Evolutionary conservation across 2,888 invertebrate species (phyloP), one percentile per base, ranked within the genome.

Genomic region (Pediacus dermestoides): DNA sequence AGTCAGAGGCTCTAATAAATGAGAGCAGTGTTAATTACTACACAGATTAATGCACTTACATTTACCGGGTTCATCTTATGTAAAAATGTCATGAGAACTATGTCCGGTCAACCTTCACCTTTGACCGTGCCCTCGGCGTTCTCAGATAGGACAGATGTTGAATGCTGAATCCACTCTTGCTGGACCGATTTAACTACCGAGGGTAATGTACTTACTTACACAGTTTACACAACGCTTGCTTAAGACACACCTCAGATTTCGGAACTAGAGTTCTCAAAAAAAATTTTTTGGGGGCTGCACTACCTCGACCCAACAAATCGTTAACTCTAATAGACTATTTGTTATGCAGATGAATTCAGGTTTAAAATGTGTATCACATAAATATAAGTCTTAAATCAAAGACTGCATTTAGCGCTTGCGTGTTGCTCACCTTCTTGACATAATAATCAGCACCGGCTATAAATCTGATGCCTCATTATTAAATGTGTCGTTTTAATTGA

Each of bases 401-500:
- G 39, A 32, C 50, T 43, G 34, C 50, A 44, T 50, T 54, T 50
- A 44, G 52, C 50, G 54, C 44, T 59, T 55, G 57, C 57, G 57
- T 59, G 59, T 51, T 50, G 46, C 37, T 43, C 35, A 49, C 46
- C 28, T 55, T 52, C 48, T 52, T 52, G 52, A 56, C 57, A 55
- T 57, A 55, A 58, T 58, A 57, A 58, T 55, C 55, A 55, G 55
- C 55, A 53, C 48, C 52, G 52, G 53, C 56, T 57, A 66, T 67
- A 67, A 67, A 67, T 67, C 64, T 64, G 61, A 61, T 52, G 54
- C 66, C 73, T 74, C 74, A 74, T 75, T 75, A 74, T 71, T 70
- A 72, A 72, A 66, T 73, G 69, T 74, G 74, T 75, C 70, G 68
- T 70, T 74, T 75, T 76, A 76, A 76, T 75, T 75, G 75, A 75